Conservation (phyloP, 1,140 invertebrate species). For the Cephus cinctus region DNA sequence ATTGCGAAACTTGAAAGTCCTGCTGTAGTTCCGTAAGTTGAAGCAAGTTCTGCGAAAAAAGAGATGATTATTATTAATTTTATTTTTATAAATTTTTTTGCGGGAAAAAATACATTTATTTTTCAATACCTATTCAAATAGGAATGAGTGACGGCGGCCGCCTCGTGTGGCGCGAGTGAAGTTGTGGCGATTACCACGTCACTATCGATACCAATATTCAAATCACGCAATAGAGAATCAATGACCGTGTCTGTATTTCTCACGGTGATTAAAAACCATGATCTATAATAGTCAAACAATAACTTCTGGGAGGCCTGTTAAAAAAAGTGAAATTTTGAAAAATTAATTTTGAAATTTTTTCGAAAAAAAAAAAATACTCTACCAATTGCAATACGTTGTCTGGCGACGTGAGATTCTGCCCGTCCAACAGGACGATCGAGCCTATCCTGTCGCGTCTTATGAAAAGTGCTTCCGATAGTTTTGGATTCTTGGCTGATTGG, state of each 20-base stretch:
- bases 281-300: conserved; percentile 40
- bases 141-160: conserved; percentile 11
- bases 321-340: neutral
- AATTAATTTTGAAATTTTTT: neutral
- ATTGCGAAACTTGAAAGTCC: neutral
- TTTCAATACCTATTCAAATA: conserved; percentile 30
- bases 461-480: conserved; percentile 30
- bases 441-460: conserved; percentile 38
- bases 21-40: neutral
- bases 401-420: conserved; percentile 34
- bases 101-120: neutral
- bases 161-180: conserved; percentile 1
- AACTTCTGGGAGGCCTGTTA: conserved; percentile 40
- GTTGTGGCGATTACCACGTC: conserved; percentile 37
- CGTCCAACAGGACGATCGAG: conserved; percentile 39
- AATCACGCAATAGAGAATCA: conserved; percentile 30
- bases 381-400: conserved; percentile 41
- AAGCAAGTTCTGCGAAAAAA: neutral
- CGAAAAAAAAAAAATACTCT: conserved; percentile 5
- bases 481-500: conserved; percentile 32
- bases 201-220: conserved; percentile 41
- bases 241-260: conserved; percentile 26
- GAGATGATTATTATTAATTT: neutral
- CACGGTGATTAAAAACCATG: conserved; percentile 37
- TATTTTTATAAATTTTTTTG: conserved; percentile 1